phyloP scores from a whole-genome alignment of 2,888 invertebrate species.

The Scaptomyza tumidula region DNA sequence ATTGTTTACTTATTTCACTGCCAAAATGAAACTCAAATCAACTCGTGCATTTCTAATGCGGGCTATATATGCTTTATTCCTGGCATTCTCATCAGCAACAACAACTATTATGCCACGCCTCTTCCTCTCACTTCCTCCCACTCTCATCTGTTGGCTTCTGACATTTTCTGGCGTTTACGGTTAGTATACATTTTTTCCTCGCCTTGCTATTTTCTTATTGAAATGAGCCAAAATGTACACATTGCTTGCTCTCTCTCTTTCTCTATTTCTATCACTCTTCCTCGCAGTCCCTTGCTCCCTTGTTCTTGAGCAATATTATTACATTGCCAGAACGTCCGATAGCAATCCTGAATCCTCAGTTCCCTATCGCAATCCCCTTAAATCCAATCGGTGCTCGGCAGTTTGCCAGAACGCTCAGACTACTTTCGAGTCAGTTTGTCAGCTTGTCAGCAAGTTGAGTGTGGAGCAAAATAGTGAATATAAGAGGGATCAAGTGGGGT shows the following conservation, averaged over 20 bases:
- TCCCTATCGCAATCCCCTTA: conserved; percentile 37
- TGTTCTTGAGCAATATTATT: conserved; percentile 50
- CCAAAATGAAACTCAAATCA: conserved; percentile 80
- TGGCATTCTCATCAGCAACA: conserved; percentile 62
- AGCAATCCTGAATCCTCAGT: conserved; percentile 40
- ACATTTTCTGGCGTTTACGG: conserved; percentile 60
- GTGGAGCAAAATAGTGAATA: conserved; percentile 12
- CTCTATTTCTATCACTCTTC: background rate
- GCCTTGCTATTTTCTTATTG: conserved; percentile 72
- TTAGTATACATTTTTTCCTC: conserved; percentile 44
- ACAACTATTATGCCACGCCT: conserved; percentile 17
- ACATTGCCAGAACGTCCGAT: conserved; percentile 40
- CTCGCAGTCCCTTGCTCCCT: background rate
- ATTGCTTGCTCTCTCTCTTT: conserved; percentile 35
- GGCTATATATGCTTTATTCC: conserved; percentile 77
- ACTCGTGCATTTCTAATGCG: conserved; percentile 84
- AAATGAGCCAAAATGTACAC: conserved; percentile 74
- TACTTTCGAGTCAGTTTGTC: conserved; percentile 71
- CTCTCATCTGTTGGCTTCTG: conserved; percentile 3
- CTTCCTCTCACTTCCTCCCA: no score
- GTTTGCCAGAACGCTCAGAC: conserved; percentile 58
- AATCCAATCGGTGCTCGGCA: conserved; percentile 65
- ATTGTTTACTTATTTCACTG: conserved; percentile 72
- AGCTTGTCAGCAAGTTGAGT: conserved; percentile 74
- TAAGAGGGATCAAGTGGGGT: background rate